Base-by-base conservation (phyloP, 2,888 invertebrate genomes). In the Bugulina stolonifera region DNA sequence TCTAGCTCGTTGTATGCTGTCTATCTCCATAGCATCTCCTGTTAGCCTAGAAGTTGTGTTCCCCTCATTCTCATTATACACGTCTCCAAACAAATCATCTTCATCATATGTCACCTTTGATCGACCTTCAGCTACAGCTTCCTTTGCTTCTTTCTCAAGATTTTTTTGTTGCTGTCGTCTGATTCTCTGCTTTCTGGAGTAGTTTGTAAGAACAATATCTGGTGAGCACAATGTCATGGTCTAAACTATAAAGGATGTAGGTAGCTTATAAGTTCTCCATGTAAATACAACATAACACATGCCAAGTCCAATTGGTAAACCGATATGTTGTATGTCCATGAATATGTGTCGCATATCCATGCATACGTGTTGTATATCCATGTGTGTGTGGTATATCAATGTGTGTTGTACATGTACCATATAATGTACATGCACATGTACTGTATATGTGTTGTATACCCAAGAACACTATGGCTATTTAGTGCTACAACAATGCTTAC, bases 81-180 rank as follows among this genome's bases (percentile, higher is more conserved):
- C n/a, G 10, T 27, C 34, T 14, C 64, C 64, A 32, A 64, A 27
- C n/a, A 64, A 3, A 27, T 64, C 64, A 14, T 32, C 64, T 22
- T 27, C 27, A 10, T 64, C 64, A n/a, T 64, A 64, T 32, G 34
- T 64, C 29, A 64, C 34, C 64, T 64, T 64, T 25, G 64, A 64
- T 3, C 64, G 27, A 32, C 64, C 32, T 32, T 32, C 64, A 64
- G 64, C 22, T 32, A 64, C 64, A 27, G 32, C 64, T 18, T 64
- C 64, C 34, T 64, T 64, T 64, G 64, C 64, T 32, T 64, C 64
- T 34, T 34, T 14, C 34, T 64, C 64, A 10, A 64, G 32, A 2
- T 25, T 25, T n/a, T n/a, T 64, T 5, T 34, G 3, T n/a, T 64
- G 64, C 5, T 64, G 32, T 32, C n/a, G 25, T 5, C 64, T 3